Conservation (phyloP, 2,888 invertebrate species). For the Azorinus chamasolen region DNA sequence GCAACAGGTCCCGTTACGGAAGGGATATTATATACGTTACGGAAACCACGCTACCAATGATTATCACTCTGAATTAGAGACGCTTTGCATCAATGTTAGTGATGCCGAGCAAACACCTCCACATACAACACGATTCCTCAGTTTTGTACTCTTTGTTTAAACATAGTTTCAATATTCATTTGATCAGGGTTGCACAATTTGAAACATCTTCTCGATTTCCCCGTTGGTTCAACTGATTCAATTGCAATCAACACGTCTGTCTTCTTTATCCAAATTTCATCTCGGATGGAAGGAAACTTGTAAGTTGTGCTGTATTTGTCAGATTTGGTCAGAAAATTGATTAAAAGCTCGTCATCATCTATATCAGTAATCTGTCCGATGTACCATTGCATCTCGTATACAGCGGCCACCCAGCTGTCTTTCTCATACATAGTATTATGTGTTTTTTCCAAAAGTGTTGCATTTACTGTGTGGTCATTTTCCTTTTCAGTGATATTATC, state of each 20-base stretch:
- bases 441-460: no score
- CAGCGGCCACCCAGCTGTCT: conserved; percentile 20
- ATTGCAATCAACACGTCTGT: conserved; percentile 1
- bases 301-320: conserved; percentile 6
- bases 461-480: not conserved
- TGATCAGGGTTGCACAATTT: no score
- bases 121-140: no score
- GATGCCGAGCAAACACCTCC: no score
- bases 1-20: no score
- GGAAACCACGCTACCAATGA: no score
- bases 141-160: no score
- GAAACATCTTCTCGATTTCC: conserved; percentile 3
- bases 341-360: conserved; percentile 12
- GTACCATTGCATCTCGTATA: conserved; percentile 13
- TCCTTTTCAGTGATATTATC: conserved; percentile 1
- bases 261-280: conserved; percentile 11
- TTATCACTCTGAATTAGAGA: no score
- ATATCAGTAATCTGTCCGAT: conserved; percentile 16
- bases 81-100: no score
- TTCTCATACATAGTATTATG: no score
- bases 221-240: not conserved
- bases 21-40: no score
- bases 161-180: no score
- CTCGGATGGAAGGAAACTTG: conserved; percentile 1
- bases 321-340: conserved; percentile 5